Evolutionary conservation across 2,113 vertebrate species (phyloP), one percentile per base, ranked within the genome.

Genomic region (Prunella himalayana): DNA sequence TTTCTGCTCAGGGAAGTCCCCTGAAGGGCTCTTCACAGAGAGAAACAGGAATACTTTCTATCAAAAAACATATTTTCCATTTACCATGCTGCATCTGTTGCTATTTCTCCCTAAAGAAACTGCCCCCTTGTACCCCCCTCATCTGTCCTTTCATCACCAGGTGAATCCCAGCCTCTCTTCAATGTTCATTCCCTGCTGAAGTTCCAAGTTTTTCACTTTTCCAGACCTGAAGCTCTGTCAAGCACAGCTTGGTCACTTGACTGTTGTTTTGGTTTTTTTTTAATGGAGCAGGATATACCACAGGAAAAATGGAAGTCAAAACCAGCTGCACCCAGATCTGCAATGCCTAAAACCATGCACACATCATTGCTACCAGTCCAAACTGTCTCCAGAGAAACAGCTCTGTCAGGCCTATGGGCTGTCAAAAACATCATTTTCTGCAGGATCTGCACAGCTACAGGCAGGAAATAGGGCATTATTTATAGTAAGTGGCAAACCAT

Each of bases 401-500:
- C 54, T 89, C 78, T 59, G 57, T 24, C 65, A 16, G 72, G n/a
- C 7, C 59, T 10, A 11, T 19, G 25, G 24, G 23, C 63, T 80
- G 49, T 63, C 54, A 83, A 5, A 88, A 82, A 6, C 20, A 31
- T 10, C 10, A 80, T 42, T 21, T 61, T 33, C 90, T 88, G 72
- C 73, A 84, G 91, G 92, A 94, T 86, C n/a, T 78, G 72, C 77
- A 89, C 85, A 77, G 86, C 61, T 92, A 45, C 89, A 68, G 33
- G 57, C 84, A 94, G 59, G 77, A 97, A 97, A 97, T 37, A 57
- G 92, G 92, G 72, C 87, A 94, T 96, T 97, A 97, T 97, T 97
- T 98, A 96, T 94, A 94, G 91, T 60, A 96, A 97, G 94, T 96
- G 89, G 66, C 30, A 97, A 57, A 19, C 86, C 93, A 96, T 97